Evolutionary conservation across 2,113 vertebrate species (phyloP).

Genomic region (Ascaphus truei): DNA sequence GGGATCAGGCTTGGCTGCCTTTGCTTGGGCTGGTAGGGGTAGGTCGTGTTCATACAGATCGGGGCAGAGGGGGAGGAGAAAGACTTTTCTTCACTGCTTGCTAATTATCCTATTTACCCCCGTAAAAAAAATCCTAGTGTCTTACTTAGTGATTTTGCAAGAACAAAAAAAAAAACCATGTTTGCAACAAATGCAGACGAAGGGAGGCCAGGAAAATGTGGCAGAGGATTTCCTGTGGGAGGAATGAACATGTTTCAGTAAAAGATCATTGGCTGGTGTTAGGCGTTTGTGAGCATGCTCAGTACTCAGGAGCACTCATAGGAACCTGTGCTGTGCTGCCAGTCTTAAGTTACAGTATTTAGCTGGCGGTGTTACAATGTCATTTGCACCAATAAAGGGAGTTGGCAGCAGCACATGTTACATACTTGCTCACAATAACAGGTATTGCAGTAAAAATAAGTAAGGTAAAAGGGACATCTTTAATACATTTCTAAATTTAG

Average conservation of each 20-base stretch:
- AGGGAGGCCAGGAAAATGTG: neutral
- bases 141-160: neutral
- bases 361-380: too few species aligned
- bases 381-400: too few species aligned
- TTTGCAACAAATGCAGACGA: neutral
- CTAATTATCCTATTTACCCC: neutral
- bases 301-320: neutral
- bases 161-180: neutral
- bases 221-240: slow-evolving; percentile 21
- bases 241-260: neutral
- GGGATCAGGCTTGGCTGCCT: neutral
- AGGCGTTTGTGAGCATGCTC: slow-evolving; percentile 7
- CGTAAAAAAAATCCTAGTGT: neutral
- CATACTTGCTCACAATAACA: too few species aligned
- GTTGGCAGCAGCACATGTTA: too few species aligned
- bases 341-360: too few species aligned
- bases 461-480: too few species aligned
- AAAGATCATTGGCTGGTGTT: neutral
- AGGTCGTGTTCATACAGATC: neutral
- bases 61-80: neutral
- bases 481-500: too few species aligned
- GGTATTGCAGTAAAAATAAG: too few species aligned
- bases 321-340: neutral
- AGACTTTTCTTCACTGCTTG: neutral
- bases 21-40: neutral